Percentiles rank a stretch among this genome's conserved stretches.
Conservation (phyloP, 2,888 invertebrate genomes). For the Criorhina ranunculi region DNA sequence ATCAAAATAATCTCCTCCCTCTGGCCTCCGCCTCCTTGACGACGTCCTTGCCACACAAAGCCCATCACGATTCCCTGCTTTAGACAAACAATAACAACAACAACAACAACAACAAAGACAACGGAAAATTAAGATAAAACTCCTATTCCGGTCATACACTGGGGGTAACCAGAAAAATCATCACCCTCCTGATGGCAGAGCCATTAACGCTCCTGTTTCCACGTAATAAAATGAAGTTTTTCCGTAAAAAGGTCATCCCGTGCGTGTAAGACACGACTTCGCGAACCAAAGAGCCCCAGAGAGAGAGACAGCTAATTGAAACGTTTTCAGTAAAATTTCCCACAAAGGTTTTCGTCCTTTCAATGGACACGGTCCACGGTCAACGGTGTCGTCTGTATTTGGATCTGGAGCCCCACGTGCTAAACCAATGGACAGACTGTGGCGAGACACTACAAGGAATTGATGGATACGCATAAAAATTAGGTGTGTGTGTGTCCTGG, state of each 20-base stretch:
- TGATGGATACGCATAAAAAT: conserved; percentile 76
- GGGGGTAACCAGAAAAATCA: conserved; percentile 69
- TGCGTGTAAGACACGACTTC: conserved; percentile 31
- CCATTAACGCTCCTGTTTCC: conserved; percentile 79
- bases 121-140: conserved; percentile 72
- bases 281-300: conserved; percentile 13
- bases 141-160: conserved; percentile 56
- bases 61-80: conserved; percentile 27
- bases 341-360: conserved; percentile 47
- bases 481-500: conserved; percentile 33
- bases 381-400: conserved; percentile 1
- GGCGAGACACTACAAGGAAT: conserved; percentile 49
- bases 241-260: conserved; percentile 74
- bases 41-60: conserved; percentile 55
- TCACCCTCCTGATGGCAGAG: conserved; percentile 68
- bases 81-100: conserved; percentile 53
- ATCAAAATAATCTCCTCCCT: conserved; percentile 72
- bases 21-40: conserved; percentile 17
- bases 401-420: conserved; percentile 24
- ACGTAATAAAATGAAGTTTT: conserved; percentile 78
- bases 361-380: neutral
- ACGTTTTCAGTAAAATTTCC: conserved; percentile 67
- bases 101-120: conserved; percentile 63
- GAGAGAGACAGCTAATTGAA: conserved; percentile 66
- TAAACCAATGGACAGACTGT: conserved; percentile 15